Evolutionary conservation across 2,888 invertebrate species (phyloP).

Genomic region (Tuberolachnus salignus): DNA sequence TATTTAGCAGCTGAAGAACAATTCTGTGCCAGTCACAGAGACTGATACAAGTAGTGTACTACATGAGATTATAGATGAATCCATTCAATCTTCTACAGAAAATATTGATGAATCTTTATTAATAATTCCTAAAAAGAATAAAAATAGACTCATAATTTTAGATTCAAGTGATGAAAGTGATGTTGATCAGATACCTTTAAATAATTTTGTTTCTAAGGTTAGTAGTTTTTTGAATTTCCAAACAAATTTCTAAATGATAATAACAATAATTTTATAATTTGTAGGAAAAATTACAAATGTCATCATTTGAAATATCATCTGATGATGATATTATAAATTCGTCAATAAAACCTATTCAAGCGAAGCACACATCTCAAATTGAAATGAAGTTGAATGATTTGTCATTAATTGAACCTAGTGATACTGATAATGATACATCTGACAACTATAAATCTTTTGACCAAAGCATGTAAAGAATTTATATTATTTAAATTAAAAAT

Average conservation of each 20-base stretch:
- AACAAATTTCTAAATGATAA: not conserved
- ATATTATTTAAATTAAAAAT: constrained; percentile 35
- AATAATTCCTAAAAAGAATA: not conserved
- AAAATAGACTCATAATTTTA: constrained; percentile 5
- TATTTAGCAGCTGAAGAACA: constrained; percentile 2
- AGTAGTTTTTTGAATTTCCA: not conserved
- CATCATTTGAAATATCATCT: constrained; percentile 11
- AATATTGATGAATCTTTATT: constrained; percentile 18
- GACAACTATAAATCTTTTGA: constrained; percentile 31
- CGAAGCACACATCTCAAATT: not conserved
- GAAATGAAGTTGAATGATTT: constrained; percentile 21
- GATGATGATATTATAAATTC: constrained; percentile 38
- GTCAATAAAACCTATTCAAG: not conserved
- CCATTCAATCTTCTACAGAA: not conserved
- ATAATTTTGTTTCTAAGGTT: not conserved
- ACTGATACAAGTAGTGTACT: not conserved
- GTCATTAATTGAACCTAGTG: constrained; percentile 44
- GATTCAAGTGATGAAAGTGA: constrained; percentile 35
- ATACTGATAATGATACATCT: constrained; percentile 15
- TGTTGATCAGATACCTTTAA: not conserved
- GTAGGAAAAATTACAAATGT: constrained; percentile 2
- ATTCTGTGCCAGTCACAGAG: not conserved
- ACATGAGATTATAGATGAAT: constrained; percentile 8
- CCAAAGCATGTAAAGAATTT: too few species aligned
- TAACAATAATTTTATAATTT: constrained; percentile 10